Conservation (phyloP, 2,888 invertebrate genomes). For the Ornithoptera priamus region DNA sequence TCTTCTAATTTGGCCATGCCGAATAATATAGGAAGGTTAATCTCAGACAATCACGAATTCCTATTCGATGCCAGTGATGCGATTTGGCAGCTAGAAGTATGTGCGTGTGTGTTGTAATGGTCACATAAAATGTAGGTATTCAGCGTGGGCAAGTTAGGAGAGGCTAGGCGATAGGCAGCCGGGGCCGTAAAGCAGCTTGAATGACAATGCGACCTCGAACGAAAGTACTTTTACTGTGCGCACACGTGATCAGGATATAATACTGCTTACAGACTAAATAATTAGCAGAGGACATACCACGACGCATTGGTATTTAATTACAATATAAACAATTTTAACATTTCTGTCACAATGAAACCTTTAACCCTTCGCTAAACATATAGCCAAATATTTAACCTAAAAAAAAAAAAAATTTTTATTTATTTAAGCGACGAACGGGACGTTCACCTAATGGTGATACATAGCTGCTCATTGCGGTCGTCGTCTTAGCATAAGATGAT, state of each 20-base stretch:
- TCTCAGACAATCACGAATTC: constrained; percentile 10
- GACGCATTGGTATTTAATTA: constrained; percentile 32
- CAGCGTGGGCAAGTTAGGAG: constrained; percentile 51
- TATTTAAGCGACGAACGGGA: too few relatives aligned
- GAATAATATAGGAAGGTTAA: too few relatives aligned
- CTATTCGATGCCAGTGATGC: constrained; percentile 19
- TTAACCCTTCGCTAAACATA: too few relatives aligned
- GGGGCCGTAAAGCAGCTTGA: constrained; percentile 51
- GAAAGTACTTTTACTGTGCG: constrained; percentile 78
- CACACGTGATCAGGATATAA: constrained; percentile 63
- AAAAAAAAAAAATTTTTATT: too few relatives aligned
- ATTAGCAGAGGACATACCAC: constrained; percentile 37
- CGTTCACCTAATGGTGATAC: too few relatives aligned
- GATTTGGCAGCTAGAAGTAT: constrained; percentile 21
- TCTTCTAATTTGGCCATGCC: too few relatives aligned
- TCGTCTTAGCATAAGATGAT: too few relatives aligned
- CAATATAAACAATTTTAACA: too few relatives aligned
- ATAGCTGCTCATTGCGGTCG: too few relatives aligned
- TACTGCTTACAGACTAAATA: constrained; percentile 48
- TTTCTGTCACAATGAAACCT: too few relatives aligned
- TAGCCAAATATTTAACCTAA: too few relatives aligned
- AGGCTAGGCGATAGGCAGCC: constrained; percentile 41
- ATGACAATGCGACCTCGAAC: constrained; percentile 76
- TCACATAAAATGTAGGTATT: constrained; percentile 39
- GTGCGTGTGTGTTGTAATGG: constrained; percentile 31